Percentiles rank a stretch among this genome's conserved stretches.
These are phyloP conservation scores for Styela plicata DNA, from an alignment of 23 tunicate genomes.

Conservation along the genomic window DNA sequence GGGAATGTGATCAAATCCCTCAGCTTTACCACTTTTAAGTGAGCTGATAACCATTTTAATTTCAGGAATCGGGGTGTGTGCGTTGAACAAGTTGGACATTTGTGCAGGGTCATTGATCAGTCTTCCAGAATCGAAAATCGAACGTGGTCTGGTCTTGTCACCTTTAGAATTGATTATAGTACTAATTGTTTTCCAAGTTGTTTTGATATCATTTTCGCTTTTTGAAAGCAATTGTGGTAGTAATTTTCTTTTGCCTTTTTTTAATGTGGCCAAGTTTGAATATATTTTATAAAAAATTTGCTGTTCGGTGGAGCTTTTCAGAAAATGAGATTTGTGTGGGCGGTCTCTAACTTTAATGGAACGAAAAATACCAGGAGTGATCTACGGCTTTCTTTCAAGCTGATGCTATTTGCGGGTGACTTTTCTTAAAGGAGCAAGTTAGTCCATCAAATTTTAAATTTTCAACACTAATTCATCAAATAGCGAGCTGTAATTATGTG, in stretches of 20 bases:
- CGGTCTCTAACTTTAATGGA: background rate
- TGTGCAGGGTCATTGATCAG: background rate
- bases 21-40: background rate
- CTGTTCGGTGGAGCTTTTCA: background rate
- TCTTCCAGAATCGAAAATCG: background rate
- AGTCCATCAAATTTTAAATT: no score
- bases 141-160: background rate
- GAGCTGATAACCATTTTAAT: background rate
- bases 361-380: background rate
- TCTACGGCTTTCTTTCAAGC: background rate
- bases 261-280: background rate
- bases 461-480: no score
- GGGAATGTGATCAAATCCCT: background rate
- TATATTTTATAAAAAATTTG: no score
- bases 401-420: no score
- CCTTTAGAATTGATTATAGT: background rate
- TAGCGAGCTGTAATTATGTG: no score
- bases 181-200: no score
- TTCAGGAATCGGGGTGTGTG: background rate
- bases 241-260: background rate
- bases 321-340: background rate
- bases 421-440: no score
- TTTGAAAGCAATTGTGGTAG: background rate
- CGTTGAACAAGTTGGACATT: background rate
- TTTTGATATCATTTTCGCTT: background rate